These are phyloP conservation scores for Haemorhous mexicanus DNA, from an alignment of 2,113 vertebrate species.

Conservation along the genomic window DNA sequence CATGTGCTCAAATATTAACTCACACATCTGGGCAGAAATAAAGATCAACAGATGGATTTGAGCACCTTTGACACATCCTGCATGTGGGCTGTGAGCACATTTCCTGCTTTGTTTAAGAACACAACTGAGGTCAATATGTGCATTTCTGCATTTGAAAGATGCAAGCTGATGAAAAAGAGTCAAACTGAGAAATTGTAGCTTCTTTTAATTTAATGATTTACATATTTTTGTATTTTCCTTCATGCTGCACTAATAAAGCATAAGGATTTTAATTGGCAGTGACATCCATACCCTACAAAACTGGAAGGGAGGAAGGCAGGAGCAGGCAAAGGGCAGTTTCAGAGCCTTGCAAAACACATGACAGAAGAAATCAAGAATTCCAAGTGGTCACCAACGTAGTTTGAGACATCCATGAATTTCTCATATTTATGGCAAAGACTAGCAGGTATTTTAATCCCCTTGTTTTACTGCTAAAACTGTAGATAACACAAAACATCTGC, in stretches of 20 bases:
- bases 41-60: background rate
- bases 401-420: background rate
- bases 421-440: background rate
- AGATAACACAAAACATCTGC: background rate
- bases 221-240: background rate
- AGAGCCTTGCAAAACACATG: background rate
- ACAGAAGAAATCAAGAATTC: background rate
- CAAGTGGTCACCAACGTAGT: background rate
- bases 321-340: background rate
- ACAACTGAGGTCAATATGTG: rapidly evolving
- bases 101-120: background rate
- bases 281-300: background rate
- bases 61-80: background rate
- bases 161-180: background rate
- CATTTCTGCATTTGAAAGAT: background rate
- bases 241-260: background rate
- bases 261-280: background rate
- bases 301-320: background rate
- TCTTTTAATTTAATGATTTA: background rate
- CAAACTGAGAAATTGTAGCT: background rate
- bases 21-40: background rate
- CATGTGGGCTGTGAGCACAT: background rate
- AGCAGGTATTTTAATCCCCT: background rate
- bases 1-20: background rate
- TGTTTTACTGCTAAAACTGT: background rate